Base-by-base conservation (phyloP, 2,113 vertebrate species). In the Pseudorasbora parva region DNA sequence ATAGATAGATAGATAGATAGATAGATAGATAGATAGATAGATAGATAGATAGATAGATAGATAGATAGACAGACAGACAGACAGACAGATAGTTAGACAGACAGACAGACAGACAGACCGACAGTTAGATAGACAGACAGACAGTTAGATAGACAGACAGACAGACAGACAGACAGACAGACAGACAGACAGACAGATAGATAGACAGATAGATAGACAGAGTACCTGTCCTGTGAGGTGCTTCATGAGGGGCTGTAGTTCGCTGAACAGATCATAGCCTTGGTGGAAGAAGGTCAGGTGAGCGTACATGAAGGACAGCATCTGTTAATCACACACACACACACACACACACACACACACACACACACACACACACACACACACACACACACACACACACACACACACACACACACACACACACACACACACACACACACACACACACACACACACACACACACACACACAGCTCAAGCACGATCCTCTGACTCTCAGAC, bases 231-330 rank as follows among this genome's bases (percentile, higher is more conserved):
- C 95, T 27, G 97, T 97, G 8, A 99, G 95, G 33, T 97, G 96
- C 86, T 97, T 98, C 97, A 99, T 99, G 57, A 97, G 95, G 27
- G 98, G 97, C 68, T 96, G 96, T 66, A 99, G 95, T 89, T 99
- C 97, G 91, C 95, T 95, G 88, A 99, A 99, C 21, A 98, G 96
- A 89, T 99, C 97, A 87, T 99, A 99, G 87, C 97, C 98, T 94
- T 99, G 98, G 88, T 99, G 97, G 91, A 99, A 99, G 93, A 99
- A 99, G 3, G 97, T 95, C 95, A 99, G 93, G 91, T 99, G 97
- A 86, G 97, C 97, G 17, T 97, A 98, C 97, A 99, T 99, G 92
- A 99, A 98, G 0, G 97, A 98, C 82, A 99, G 91, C 98, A 99
- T 99, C 98, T 99, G 80, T 27, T n/a, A n/a, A n/a, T n/a, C n/a